phyloP scores from a whole-genome alignment of 2,888 invertebrate genomes.

The Carterocephalus palaemon region DNA sequence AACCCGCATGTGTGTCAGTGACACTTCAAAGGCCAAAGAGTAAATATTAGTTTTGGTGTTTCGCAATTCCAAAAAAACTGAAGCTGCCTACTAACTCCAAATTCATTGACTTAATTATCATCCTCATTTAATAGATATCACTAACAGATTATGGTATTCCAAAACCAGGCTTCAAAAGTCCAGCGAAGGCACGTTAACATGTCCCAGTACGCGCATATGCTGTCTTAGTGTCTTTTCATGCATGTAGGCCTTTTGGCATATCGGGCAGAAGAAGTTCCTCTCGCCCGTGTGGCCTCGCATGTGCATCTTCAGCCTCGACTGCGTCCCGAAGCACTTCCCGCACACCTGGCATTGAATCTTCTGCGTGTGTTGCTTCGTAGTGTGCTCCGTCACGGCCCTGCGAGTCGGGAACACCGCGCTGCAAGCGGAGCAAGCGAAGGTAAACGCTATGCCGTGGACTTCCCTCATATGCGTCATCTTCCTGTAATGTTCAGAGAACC shows the following conservation, averaged over 20 bases:
- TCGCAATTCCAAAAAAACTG: no score
- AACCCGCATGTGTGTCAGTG: no score
- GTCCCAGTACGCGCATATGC: constrained; percentile 68
- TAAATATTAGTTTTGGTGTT: no score
- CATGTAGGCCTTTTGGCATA: constrained; percentile 69
- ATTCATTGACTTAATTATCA: no score
- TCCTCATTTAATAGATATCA: no score
- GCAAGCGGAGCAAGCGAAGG: constrained; percentile 61
- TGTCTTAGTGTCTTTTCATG: constrained; percentile 62
- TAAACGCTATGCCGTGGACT: constrained; percentile 62
- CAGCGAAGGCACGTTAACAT: no score
- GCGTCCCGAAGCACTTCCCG: constrained; percentile 65
- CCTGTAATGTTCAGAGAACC: constrained; percentile 66
- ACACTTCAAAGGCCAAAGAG: no score
- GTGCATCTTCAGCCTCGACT: constrained; percentile 63
- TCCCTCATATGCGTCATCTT: constrained; percentile 70
- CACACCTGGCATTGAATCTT: constrained; percentile 66
- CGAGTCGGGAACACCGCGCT: constrained; percentile 57
- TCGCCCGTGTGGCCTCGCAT: constrained; percentile 63
- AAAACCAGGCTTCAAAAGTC: no score
- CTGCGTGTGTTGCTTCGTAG: constrained; percentile 62
- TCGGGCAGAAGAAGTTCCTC: constrained; percentile 58
- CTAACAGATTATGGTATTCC: no score
- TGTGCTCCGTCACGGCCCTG: constrained; percentile 65
- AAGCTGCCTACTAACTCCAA: no score